phyloP scores from a whole-genome alignment of 2,888 invertebrate species.

The Halictus quadricinctus region DNA sequence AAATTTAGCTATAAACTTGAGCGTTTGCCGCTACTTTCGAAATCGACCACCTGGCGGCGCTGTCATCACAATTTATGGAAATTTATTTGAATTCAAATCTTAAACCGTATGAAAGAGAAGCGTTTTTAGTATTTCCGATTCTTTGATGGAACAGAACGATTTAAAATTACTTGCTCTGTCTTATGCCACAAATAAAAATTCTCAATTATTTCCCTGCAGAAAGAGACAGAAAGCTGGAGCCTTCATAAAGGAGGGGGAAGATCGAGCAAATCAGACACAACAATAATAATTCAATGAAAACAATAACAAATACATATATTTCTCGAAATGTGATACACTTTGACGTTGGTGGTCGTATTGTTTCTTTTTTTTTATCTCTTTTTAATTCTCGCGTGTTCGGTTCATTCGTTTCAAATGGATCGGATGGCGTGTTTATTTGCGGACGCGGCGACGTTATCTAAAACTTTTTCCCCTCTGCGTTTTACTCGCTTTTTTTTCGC shows the following conservation, averaged over 20 bases:
- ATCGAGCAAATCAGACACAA: slow-evolving; percentile 41
- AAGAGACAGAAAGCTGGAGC: too few relatives aligned
- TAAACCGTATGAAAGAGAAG: not conserved
- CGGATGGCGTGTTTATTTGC: slow-evolving; percentile 71
- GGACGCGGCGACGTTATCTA: slow-evolving; percentile 63
- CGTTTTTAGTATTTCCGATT: not conserved
- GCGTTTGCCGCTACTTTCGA: not conserved
- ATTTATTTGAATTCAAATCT: not conserved
- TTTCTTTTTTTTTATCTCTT: slow-evolving; percentile 53
- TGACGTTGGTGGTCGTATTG: slow-evolving; percentile 76
- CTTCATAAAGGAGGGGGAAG: not conserved
- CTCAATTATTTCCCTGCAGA: not conserved
- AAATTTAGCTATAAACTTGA: not conserved
- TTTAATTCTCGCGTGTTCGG: slow-evolving; percentile 13
- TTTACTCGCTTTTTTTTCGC: not conserved
- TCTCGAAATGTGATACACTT: slow-evolving; percentile 82
- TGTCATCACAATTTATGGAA: not conserved
- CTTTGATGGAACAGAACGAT: not conserved
- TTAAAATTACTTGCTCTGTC: not conserved
- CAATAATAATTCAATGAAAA: slow-evolving; percentile 79
- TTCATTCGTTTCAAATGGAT: slow-evolving; percentile 68
- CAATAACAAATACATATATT: slow-evolving; percentile 83
- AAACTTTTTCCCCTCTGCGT: not conserved
- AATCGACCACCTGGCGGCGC: not conserved
- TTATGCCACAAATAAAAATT: not conserved